Percentiles rank a stretch among this genome's conserved stretches.
phyloP scores from a whole-genome alignment of 2,888 invertebrate species.

The Danaus chrysippus region DNA sequence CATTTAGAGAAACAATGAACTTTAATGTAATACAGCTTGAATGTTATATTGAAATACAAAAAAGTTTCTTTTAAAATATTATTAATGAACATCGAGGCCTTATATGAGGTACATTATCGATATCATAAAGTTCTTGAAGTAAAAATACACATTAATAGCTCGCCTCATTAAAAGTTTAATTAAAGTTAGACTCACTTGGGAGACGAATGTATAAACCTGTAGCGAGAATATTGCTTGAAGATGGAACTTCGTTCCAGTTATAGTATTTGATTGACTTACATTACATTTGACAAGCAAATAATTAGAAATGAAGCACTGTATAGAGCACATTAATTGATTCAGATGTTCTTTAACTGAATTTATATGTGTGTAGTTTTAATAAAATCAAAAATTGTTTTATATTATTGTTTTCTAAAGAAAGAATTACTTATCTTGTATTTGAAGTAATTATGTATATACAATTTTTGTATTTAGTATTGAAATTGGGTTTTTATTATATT shows the following conservation, averaged over 20 bases:
- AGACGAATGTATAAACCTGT: conserved; percentile 49
- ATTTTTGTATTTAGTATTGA: too few relatives aligned
- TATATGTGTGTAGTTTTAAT: neutral
- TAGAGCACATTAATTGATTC: neutral
- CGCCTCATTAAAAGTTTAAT: conserved; percentile 71
- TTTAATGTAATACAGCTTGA: neutral
- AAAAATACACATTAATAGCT: conserved; percentile 40
- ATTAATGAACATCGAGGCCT: too few relatives aligned
- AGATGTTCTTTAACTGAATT: neutral
- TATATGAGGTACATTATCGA: neutral
- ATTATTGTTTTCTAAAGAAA: too few relatives aligned
- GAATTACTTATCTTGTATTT: too few relatives aligned
- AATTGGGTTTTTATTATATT: too few relatives aligned
- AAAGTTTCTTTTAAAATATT: too few relatives aligned
- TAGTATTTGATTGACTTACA: conserved; percentile 32
- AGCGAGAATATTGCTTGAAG: conserved; percentile 30
- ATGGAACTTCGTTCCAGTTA: conserved; percentile 34
- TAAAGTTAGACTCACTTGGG: conserved; percentile 56
- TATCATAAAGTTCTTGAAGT: neutral
- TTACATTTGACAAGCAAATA: conserved; percentile 23
- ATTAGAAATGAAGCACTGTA: conserved; percentile 5
- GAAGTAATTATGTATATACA: too few relatives aligned
- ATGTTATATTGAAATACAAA: too few relatives aligned
- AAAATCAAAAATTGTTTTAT: too few relatives aligned
- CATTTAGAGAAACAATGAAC: neutral